phyloP scores from a whole-genome alignment of 2,113 vertebrate genomes.

The Petromus typicus region DNA sequence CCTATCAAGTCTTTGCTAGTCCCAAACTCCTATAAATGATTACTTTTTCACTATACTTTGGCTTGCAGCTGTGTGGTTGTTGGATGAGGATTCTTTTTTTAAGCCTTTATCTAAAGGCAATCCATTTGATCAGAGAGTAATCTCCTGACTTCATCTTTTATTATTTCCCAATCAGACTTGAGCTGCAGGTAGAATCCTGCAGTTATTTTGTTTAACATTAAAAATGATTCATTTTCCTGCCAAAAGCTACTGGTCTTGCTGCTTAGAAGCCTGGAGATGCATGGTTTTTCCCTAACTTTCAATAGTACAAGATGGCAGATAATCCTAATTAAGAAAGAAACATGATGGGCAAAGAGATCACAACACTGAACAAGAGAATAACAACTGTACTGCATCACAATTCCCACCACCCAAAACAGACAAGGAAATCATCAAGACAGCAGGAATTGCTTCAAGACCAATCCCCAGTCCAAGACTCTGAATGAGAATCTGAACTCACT shows the following conservation, averaged over 20 bases:
- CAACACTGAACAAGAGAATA: background rate
- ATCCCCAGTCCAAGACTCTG: background rate
- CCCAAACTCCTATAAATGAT: background rate
- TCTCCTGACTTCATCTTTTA: constrained; percentile 64
- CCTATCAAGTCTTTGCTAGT: constrained; percentile 31
- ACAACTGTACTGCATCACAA: background rate
- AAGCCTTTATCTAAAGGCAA: constrained; percentile 63
- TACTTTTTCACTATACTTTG: background rate
- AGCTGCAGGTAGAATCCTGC: constrained; percentile 65
- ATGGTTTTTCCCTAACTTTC: constrained; percentile 33
- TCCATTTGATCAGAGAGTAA: constrained; percentile 70
- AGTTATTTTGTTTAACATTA: constrained; percentile 77
- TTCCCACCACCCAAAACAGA: constrained; percentile 62
- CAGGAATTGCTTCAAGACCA: constrained; percentile 49
- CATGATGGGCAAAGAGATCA: background rate
- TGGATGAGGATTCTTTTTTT: constrained; percentile 23
- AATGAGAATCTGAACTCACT: background rate
- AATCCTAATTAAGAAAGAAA: constrained; percentile 75
- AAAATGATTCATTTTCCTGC: constrained; percentile 72
- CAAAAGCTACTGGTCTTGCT: constrained; percentile 58
- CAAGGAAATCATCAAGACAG: constrained; percentile 18
- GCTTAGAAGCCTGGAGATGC: constrained; percentile 50
- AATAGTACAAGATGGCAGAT: constrained; percentile 56
- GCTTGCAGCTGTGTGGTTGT: constrained; percentile 35
- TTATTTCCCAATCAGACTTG: constrained; percentile 55